Evolutionary conservation across 2,888 invertebrate species (phyloP).

Genomic region (Limnephilus marmoratus): DNA sequence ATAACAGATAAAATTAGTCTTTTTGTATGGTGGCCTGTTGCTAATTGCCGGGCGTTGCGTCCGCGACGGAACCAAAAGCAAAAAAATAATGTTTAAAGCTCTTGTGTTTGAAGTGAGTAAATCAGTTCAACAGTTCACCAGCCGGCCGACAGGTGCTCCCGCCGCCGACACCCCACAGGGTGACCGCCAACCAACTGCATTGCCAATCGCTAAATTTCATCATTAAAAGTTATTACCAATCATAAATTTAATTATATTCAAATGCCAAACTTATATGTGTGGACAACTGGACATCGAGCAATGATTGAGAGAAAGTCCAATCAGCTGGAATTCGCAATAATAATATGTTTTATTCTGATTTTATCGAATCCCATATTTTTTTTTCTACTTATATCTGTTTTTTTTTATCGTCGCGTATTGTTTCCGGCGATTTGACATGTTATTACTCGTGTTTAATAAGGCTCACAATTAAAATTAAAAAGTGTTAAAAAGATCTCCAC

Average conservation of each 20-base stretch:
- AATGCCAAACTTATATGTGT: not conserved
- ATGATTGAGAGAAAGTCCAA: not conserved
- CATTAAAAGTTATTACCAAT: not conserved
- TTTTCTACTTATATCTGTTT: not conserved
- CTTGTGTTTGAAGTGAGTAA: slow-evolving; percentile 35
- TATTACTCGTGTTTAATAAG: not conserved
- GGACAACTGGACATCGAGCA: not conserved
- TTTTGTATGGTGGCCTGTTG: not conserved
- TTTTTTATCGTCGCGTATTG: not conserved
- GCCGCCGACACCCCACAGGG: slow-evolving; percentile 35
- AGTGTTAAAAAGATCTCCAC: not conserved
- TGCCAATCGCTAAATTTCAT: not conserved
- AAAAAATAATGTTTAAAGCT: slow-evolving; percentile 29
- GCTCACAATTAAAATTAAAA: not conserved
- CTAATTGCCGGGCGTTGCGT: not conserved
- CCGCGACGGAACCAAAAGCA: slow-evolving; percentile 4
- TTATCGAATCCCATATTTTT: not conserved
- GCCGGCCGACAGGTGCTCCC: slow-evolving; percentile 51
- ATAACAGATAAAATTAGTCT: not conserved
- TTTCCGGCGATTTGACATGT: not conserved
- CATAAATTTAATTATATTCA: not conserved
- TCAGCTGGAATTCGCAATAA: not conserved
- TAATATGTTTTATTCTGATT: not conserved
- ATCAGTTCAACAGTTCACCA: slow-evolving; percentile 52
- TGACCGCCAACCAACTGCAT: not conserved